Evolutionary conservation across 2,797 vertebrate species (phyloP), one percentile per base, ranked within the genome.

Genomic region (Alfaro cultratus): DNA sequence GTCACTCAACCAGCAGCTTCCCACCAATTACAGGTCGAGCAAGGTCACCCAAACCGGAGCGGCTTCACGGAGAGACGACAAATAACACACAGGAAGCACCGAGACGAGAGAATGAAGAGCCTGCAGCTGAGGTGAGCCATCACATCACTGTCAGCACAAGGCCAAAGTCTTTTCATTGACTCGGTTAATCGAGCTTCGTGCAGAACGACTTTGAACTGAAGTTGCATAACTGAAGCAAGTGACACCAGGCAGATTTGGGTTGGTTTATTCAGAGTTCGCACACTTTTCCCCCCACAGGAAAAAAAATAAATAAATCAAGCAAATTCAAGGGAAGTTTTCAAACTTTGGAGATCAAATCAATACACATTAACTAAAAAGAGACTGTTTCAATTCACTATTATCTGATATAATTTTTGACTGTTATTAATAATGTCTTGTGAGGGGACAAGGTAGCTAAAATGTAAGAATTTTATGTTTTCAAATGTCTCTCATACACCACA

Each of bases 21-120:
- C 49, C 0, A 29, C 41, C 82, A 91, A 94, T 92, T 85, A 85
- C 86, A 93, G 89, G 90, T 91, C 89, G 78, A 80, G 80, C 84
- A 87, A 83, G 84, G 86, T 91, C 89, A 88, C 74, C 34, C 36
- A 87, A 83, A 85, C 87, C 77, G 3, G 86, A 45, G 60, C 11
- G 77, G 67, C 68, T 85, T 83, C 79, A 57, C 60, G 9, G 26
- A 75, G 76, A n/a, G 80, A 89, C 49, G 39, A 82, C 84, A 91
- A 90, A 91, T 88, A 84, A 90, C 84, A 87, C 0, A 34, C 75
- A 62, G 75, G 81, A 82, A 79, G 55, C 21, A 78, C 80, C 83
- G 86, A 88, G n/a, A 87, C 86, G 85, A 85, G 80, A 87, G 43
- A 77, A 79, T 16, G 84, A 41, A 16, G 70, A 39, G 81, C 80